Evolutionary conservation across 2,797 vertebrate species (phyloP).

Genomic region (Toxotes lorentzi): DNA sequence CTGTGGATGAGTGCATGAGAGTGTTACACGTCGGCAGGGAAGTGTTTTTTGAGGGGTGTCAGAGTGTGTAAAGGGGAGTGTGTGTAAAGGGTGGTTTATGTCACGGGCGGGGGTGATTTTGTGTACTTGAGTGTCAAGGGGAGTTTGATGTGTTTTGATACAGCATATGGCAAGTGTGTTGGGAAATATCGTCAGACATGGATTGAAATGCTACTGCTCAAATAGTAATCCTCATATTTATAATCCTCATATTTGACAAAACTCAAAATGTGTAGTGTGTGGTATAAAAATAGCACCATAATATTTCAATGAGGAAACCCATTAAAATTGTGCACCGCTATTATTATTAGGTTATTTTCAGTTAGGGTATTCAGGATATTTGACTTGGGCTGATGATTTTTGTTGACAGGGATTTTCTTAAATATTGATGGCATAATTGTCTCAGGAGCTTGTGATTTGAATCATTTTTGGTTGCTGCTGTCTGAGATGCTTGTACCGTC

Average conservation of each 20-base stretch:
- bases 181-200: conserved; percentile 60
- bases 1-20: conserved; percentile 79
- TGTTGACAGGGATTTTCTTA: no score
- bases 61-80: conserved; percentile 77
- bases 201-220: conserved; percentile 57
- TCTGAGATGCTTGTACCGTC: not conserved
- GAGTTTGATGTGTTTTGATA: conserved; percentile 80
- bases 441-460: not conserved
- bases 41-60: conserved; percentile 85
- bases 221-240: conserved; percentile 37
- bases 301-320: conserved; percentile 10
- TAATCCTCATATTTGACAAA: conserved; percentile 45
- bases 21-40: conserved; percentile 79
- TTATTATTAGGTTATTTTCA: not conserved
- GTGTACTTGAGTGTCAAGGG: conserved; percentile 79
- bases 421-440: not conserved
- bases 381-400: not conserved
- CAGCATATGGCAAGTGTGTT: conserved; percentile 74
- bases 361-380: conserved; percentile 2
- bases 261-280: conserved; percentile 1
- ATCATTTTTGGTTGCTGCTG: not conserved
- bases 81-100: conserved; percentile 78
- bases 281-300: not conserved
- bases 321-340: not conserved
- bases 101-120: conserved; percentile 75